Percentiles rank a stretch among this genome's conserved stretches.
Conservation (phyloP, 2,113 vertebrate species). For the Neopipo cinnamomea region DNA sequence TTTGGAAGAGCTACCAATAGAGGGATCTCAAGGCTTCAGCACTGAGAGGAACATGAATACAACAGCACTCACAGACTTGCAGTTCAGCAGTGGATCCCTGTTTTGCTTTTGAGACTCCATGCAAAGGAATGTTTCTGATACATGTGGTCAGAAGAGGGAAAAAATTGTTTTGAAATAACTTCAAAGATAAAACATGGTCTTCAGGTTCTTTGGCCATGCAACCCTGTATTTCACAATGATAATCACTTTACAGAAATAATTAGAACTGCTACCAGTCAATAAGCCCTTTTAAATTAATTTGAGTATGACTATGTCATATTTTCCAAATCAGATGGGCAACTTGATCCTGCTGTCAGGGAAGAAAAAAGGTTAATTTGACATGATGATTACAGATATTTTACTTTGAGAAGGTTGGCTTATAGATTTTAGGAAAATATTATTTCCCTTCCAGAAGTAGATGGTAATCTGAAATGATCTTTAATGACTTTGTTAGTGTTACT, state of each 20-base stretch:
- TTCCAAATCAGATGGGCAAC: not conserved
- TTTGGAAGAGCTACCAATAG: not conserved
- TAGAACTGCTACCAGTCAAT: not conserved
- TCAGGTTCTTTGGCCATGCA: not conserved
- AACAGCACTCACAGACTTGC: not conserved
- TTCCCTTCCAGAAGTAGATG: not conserved
- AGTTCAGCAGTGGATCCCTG: not conserved
- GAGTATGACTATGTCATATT: not conserved
- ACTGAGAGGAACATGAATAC: not conserved
- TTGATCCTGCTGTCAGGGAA: not conserved
- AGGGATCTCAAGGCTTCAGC: not conserved
- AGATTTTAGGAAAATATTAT: not conserved
- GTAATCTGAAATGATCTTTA: not conserved
- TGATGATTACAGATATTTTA: not conserved
- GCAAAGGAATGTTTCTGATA: rapidly evolving
- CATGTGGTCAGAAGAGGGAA: not conserved
- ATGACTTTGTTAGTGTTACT: not conserved
- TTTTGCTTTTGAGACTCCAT: not conserved
- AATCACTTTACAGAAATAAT: not conserved
- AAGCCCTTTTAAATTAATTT: not conserved
- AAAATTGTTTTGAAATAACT: not conserved
- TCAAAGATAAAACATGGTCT: not conserved
- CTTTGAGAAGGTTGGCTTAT: not conserved
- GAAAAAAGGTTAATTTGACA: not conserved
- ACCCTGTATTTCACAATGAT: not conserved